A percentile compares a stretch with the other conserved stretches of the same genome.
Conservation (phyloP, 2,113 vertebrate species). For the Numenius arquata region DNA sequence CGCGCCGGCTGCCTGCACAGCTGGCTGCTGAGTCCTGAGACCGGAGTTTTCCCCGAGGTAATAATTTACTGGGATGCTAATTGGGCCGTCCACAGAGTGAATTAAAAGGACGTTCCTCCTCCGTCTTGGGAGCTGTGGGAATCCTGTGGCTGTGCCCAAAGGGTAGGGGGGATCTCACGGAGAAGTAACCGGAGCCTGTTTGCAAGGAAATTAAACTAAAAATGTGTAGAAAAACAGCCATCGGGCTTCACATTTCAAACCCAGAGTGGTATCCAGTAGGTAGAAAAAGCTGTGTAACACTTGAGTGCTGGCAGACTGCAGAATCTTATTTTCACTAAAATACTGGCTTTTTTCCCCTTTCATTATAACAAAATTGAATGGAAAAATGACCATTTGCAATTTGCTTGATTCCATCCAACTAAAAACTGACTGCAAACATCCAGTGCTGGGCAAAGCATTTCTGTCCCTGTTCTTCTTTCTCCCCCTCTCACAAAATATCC, state of each 20-base stretch:
- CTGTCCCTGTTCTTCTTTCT: rapidly evolving
- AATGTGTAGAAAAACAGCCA: conserved; percentile 24
- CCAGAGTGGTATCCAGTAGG: conserved; percentile 17
- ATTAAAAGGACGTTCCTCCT: conserved; percentile 5
- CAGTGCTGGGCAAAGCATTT: not conserved
- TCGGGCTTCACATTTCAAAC: conserved; percentile 12
- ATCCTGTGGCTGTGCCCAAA: conserved; percentile 12
- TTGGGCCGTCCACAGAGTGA: conserved; percentile 5
- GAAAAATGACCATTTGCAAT: not conserved
- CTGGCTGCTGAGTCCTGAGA: not conserved
- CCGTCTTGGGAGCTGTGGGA: not conserved
- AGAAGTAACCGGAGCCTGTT: not conserved
- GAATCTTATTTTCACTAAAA: not conserved
- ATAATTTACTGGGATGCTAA: conserved; percentile 26
- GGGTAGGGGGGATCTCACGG: not conserved
- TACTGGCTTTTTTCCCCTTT: not conserved
- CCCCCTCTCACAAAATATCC: rapidly evolving
- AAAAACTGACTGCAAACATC: not conserved
- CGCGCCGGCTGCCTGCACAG: not conserved
- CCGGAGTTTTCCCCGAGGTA: not conserved
- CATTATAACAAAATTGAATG: not conserved
- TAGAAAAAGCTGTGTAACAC: conserved; percentile 22
- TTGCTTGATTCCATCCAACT: not conserved
- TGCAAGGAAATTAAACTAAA: conserved; percentile 18
- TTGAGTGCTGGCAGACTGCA: not conserved